Conservation (phyloP, 2,888 invertebrate genomes). For the Argynnis bischoffii region DNA sequence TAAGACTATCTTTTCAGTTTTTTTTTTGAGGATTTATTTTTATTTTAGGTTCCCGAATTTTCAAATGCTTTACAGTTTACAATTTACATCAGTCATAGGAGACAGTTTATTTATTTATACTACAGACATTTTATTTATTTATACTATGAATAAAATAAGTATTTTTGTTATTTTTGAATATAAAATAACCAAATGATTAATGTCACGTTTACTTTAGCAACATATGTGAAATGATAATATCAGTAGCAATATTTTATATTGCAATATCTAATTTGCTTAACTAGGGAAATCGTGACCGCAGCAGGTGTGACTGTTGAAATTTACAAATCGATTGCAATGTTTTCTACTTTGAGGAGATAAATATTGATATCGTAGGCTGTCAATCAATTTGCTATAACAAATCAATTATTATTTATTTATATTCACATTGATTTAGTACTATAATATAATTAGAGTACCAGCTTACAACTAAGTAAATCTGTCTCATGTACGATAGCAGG, state of each 20-base stretch:
- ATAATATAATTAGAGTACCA: too few species aligned
- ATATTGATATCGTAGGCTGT: conserved; percentile 10
- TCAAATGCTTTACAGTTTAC: too few species aligned
- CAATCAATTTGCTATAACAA: neutral
- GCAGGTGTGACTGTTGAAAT: conserved; percentile 35
- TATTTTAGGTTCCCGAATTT: too few species aligned
- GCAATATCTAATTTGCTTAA: conserved; percentile 30
- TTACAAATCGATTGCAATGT: conserved; percentile 29
- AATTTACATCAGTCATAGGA: too few species aligned
- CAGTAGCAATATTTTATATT: conserved; percentile 7
- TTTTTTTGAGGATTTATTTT: too few species aligned
- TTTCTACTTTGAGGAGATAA: conserved; percentile 17
- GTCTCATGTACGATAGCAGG: too few species aligned
- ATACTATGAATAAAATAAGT: too few species aligned
- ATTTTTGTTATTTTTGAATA: too few species aligned
- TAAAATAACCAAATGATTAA: neutral
- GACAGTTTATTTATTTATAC: too few species aligned
- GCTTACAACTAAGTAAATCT: too few species aligned
- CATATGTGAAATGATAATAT: conserved; percentile 5
- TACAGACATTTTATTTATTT: too few species aligned
- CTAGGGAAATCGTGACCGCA: conserved; percentile 33
- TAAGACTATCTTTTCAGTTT: too few species aligned
- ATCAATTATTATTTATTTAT: neutral
- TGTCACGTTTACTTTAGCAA: neutral
- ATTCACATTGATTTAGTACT: neutral